These are phyloP conservation scores for Caerostris darwini DNA, from an alignment of 1,140 invertebrate species.

Conservation along the genomic window DNA sequence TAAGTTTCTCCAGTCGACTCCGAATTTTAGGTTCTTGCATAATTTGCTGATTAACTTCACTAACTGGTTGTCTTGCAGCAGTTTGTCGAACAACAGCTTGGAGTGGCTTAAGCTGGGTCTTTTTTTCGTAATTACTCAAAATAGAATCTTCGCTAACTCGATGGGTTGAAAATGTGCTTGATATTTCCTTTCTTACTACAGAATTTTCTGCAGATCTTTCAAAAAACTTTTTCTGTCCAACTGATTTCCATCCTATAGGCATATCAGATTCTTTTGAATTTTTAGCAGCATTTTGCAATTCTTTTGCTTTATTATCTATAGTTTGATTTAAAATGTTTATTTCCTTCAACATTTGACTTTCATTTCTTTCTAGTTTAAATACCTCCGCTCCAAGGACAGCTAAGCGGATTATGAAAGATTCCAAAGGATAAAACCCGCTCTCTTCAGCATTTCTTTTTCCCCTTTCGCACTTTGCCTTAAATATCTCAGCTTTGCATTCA, in stretches of 20 bases:
- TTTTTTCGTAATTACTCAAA: not conserved
- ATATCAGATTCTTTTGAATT: not conserved
- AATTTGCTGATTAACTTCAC: not conserved
- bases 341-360: not conserved
- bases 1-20: conserved; percentile 43
- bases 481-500: conserved; percentile 48
- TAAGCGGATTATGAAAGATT: conserved; percentile 24
- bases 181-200: not conserved
- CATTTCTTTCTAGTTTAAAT: not conserved
- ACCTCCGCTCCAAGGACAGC: not conserved
- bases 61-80: too few species aligned
- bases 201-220: not conserved
- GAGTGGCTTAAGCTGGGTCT: not conserved
- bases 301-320: not conserved
- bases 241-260: not conserved
- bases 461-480: conserved; percentile 69
- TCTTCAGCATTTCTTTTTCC: conserved; percentile 62
- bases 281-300: not conserved
- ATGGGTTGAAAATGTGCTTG: not conserved
- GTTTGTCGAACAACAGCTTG: not conserved
- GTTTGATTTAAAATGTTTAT: not conserved
- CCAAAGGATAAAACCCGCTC: conserved; percentile 61
- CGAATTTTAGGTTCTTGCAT: conserved; percentile 31
- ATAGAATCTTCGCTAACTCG: not conserved
- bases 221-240: not conserved